Percentiles rank a stretch among this genome's conserved stretches.
phyloP scores from a whole-genome alignment of 2,888 invertebrate genomes.

The Melinaea menophilus region DNA sequence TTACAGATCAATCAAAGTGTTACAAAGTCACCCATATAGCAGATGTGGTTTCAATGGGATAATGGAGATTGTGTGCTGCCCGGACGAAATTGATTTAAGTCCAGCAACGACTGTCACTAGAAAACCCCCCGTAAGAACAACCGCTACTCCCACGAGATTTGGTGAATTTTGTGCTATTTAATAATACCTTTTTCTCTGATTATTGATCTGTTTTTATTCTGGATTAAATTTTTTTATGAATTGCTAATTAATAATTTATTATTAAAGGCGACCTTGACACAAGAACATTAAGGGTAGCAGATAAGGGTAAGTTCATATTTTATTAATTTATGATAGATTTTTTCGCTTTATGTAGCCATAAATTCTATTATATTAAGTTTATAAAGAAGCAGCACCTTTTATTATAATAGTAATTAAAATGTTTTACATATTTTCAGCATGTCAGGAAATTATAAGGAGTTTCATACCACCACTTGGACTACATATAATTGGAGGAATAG shows the following conservation, averaged over 20 bases:
- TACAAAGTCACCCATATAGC: constrained; percentile 20
- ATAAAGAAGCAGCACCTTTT: too few species aligned
- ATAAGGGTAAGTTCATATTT: constrained; percentile 44
- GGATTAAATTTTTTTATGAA: not conserved
- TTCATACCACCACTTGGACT: constrained; percentile 50
- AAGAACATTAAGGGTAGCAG: constrained; percentile 42
- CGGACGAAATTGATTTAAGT: constrained; percentile 6
- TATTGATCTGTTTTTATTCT: not conserved
- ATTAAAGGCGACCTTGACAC: constrained; percentile 38
- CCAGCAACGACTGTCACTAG: not conserved
- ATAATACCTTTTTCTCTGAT: not conserved
- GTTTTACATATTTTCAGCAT: constrained; percentile 50
- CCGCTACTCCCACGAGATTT: constrained; percentile 23
- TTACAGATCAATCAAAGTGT: constrained; percentile 17
- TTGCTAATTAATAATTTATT: constrained; percentile 8
- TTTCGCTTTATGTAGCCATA: too few species aligned
- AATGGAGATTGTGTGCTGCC: constrained; percentile 28
- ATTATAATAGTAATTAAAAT: too few species aligned
- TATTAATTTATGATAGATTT: not conserved
- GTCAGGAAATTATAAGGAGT: constrained; percentile 49
- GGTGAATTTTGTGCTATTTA: constrained; percentile 22
- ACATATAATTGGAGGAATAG: constrained; percentile 62
- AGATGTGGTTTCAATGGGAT: constrained; percentile 24
- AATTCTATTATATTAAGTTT: too few species aligned
- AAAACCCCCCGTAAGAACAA: constrained; percentile 3